These are phyloP conservation scores for Opisthograptis luteolata DNA, from an alignment of 2,888 invertebrate genomes.

Conservation along the genomic window DNA sequence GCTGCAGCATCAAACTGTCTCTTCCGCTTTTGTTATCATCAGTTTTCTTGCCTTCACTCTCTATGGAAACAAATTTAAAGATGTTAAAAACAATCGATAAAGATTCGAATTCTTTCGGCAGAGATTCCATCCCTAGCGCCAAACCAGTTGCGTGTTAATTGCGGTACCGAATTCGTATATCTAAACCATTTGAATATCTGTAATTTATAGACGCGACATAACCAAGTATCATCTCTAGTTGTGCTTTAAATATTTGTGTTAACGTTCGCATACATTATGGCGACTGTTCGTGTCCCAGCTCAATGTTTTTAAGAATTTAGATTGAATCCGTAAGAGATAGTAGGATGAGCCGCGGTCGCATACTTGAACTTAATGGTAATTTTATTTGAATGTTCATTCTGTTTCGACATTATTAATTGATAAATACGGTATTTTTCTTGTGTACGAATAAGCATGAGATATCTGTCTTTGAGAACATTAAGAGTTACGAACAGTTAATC, in stretches of 20 bases:
- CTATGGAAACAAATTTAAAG: no score
- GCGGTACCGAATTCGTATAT: conserved; percentile 83
- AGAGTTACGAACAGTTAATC: no score
- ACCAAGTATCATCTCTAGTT: conserved; percentile 71
- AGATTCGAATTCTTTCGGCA: conserved; percentile 28
- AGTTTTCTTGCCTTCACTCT: no score
- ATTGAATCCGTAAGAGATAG: conserved; percentile 26
- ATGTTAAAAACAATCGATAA: neutral
- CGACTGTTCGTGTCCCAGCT: conserved; percentile 33
- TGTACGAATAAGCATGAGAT: conserved; percentile 13
- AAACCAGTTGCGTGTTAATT: conserved; percentile 82
- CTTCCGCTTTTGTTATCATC: no score
- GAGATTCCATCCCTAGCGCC: conserved; percentile 53
- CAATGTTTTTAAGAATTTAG: conserved; percentile 40
- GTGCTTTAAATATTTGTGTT: conserved; percentile 60
- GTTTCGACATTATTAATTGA: conserved; percentile 30
- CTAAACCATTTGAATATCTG: conserved; percentile 80
- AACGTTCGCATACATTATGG: conserved; percentile 70
- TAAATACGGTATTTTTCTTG: conserved; percentile 17
- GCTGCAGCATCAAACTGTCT: no score
- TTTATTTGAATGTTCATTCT: conserved; percentile 31
- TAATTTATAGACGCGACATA: conserved; percentile 77
- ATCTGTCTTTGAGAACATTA: no score
- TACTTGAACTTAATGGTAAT: conserved; percentile 30
- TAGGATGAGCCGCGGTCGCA: conserved; percentile 26